Percentiles rank a stretch among this genome's conserved stretches.
These are phyloP conservation scores for Aporrectodea caliginosa DNA, from an alignment of 1,140 invertebrate genomes.

Conservation along the genomic window DNA sequence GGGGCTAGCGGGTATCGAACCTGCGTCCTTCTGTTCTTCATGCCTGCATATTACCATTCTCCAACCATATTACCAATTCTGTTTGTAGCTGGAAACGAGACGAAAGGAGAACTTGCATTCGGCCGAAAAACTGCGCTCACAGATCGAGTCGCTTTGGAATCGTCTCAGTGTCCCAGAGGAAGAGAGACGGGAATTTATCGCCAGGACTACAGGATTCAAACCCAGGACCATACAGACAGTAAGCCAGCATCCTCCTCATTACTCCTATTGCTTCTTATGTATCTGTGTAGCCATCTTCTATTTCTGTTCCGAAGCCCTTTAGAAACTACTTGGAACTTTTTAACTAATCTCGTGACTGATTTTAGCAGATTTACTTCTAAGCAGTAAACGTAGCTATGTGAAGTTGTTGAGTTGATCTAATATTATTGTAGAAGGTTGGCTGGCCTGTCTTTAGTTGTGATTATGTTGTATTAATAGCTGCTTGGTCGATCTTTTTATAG, in stretches of 20 bases:
- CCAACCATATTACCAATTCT: not conserved
- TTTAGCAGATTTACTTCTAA: not conserved
- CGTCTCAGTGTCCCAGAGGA: slow-evolving; percentile 61
- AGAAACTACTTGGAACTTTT: too few relatives aligned
- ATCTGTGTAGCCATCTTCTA: too few relatives aligned
- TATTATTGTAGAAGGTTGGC: too few relatives aligned
- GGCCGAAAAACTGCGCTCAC: slow-evolving; percentile 52
- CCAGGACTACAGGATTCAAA: slow-evolving; percentile 57
- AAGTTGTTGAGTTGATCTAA: too few relatives aligned
- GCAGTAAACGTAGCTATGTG: not conserved
- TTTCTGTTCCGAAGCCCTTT: too few relatives aligned
- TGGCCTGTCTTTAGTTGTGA: too few relatives aligned
- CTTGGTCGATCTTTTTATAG: too few relatives aligned
- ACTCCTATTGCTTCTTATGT: too few relatives aligned
- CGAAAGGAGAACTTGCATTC: slow-evolving; percentile 38
- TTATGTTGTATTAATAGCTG: too few relatives aligned
- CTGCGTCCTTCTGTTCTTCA: too few relatives aligned
- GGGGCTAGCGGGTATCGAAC: too few relatives aligned
- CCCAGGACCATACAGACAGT: slow-evolving; percentile 59
- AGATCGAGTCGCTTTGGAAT: slow-evolving; percentile 62
- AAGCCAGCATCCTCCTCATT: too few relatives aligned
- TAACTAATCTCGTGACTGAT: not conserved
- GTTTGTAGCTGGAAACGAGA: slow-evolving; percentile 39
- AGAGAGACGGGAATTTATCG: slow-evolving; percentile 58
- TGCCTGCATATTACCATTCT: not conserved